A percentile compares a stretch with the other conserved stretches of the same genome.
phyloP scores from a whole-genome alignment of 37 sponge, comb jelly and placozoan genomes.

The Haliclona indistincta region DNA sequence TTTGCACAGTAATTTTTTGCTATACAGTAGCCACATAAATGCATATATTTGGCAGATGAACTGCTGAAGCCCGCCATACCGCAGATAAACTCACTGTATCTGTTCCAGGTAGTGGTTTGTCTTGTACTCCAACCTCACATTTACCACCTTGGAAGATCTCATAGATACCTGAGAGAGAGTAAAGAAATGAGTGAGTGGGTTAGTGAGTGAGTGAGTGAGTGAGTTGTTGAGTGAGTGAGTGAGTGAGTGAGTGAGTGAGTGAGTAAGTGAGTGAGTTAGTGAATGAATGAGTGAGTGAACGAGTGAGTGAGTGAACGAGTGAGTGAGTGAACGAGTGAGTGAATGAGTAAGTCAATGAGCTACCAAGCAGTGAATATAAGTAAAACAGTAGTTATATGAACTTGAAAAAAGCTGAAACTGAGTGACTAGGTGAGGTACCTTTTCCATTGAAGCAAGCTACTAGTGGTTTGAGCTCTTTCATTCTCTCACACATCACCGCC shows the following conservation, averaged over 20 bases:
- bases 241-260: no score
- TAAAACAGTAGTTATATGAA: background rate
- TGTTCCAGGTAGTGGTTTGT: conserved; percentile 68
- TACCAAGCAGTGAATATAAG: conserved; percentile 4
- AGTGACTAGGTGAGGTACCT: conserved; percentile 21
- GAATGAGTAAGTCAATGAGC: background rate
- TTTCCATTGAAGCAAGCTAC: conserved; percentile 94
- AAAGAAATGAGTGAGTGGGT: no score
- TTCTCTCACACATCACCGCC: conserved; percentile 71
- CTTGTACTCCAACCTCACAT: conserved; percentile 74
- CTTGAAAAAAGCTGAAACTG: background rate
- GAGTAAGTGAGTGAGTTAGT: no score
- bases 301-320: no score
- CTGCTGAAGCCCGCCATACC: no score
- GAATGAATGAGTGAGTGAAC: no score
- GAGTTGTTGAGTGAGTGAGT: no score
- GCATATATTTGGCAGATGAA: no score
- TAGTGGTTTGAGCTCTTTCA: conserved; percentile 77
- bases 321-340: no score
- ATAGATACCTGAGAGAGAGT: conserved; percentile 52
- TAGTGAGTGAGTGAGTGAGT: background rate
- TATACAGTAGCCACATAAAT: no score
- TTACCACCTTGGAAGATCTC: conserved; percentile 83
- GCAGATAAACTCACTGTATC: conserved; percentile 77
- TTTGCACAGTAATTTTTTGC: no score